These are phyloP conservation scores for Acropora yongei DNA, from an alignment of 64 coral and sea anemone species.

Conservation along the genomic window DNA sequence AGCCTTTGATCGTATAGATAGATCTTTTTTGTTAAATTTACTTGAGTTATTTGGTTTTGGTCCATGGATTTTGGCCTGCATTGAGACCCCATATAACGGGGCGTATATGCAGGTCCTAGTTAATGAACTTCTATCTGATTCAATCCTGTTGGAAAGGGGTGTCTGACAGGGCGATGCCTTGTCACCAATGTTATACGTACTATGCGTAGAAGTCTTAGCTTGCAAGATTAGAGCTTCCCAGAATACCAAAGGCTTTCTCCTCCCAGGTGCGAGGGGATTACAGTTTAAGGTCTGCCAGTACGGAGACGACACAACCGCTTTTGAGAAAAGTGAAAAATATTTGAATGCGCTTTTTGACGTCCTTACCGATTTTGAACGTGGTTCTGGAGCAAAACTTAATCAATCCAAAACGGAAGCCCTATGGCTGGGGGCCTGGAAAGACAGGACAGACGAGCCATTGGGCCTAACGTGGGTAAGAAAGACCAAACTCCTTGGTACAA, in stretches of 20 bases:
- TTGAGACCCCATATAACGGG: too few relatives aligned
- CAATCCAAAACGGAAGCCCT: background rate
- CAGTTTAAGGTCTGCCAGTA: slow-evolving; percentile 4
- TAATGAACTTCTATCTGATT: too few relatives aligned
- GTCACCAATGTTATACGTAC: too few relatives aligned
- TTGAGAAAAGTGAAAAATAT: background rate
- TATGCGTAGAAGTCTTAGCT: too few relatives aligned
- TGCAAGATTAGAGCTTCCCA: too few relatives aligned
- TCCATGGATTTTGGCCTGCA: too few relatives aligned
- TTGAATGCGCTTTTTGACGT: background rate
- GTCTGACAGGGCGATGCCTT: too few relatives aligned
- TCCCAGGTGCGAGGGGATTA: background rate
- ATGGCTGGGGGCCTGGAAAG: background rate
- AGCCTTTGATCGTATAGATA: too few relatives aligned
- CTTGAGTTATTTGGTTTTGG: too few relatives aligned
- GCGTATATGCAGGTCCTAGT: too few relatives aligned
- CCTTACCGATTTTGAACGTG: background rate
- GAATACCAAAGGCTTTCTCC: background rate
- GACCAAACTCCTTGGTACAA: background rate
- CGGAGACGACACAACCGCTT: slow-evolving; percentile 23
- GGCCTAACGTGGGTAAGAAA: slow-evolving; percentile 6
- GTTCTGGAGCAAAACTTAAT: slow-evolving; percentile 9
- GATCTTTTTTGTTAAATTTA: too few relatives aligned
- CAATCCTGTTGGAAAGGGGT: too few relatives aligned
- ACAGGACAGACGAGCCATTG: background rate